Evolutionary conservation across 1,140 invertebrate species (phyloP), one percentile per base, ranked within the genome.

Genomic region (Globodera rostochiensis): DNA sequence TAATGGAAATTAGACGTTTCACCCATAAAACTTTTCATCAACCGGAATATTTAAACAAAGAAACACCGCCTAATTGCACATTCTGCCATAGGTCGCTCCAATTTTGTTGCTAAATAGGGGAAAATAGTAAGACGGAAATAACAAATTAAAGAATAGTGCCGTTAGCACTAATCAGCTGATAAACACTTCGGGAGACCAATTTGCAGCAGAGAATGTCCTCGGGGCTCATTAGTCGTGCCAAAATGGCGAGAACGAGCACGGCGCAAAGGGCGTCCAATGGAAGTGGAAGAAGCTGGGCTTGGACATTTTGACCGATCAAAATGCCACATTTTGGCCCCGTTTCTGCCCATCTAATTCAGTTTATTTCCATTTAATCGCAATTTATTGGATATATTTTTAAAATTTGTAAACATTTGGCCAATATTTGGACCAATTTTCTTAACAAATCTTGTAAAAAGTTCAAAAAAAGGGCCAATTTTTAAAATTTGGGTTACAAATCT

Each of bases 101-200:
- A 45, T 11, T 47, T 71, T 36, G 21, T 9, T 15, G 21, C 69
- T 71, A 36, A 71, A 71, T 47, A 80, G 4, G 13, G 69, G 6
- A 11, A 71, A 11, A 11, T 13, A 13, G 19, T 71, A 71, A 21
- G 80, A n/a, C 36, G 21, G 93, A 2, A 45, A 36, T 15, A 19
- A 11, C n/a, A n/a, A n/a, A 15, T 47, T 47, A 3, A 71, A 45
- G n/a, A 25, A 94, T 81, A 15, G 13, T 47, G 46, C 69, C 69
- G 19, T 71, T 71, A 9, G 69, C 11, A 45, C 25, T 36, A 3
- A 71, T 36, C 69, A 71, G 25, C 46, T 9, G 25, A 47, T 47
- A 21, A 11, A 71, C 9, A 19, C n/a, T 36, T 45, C 19, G 69
- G 13, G 69, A 71, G 69, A 71, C 21, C 6, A 71, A 71, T 47